Conservation (phyloP, 1,140 invertebrate genomes). For the Heliothis virescens region DNA sequence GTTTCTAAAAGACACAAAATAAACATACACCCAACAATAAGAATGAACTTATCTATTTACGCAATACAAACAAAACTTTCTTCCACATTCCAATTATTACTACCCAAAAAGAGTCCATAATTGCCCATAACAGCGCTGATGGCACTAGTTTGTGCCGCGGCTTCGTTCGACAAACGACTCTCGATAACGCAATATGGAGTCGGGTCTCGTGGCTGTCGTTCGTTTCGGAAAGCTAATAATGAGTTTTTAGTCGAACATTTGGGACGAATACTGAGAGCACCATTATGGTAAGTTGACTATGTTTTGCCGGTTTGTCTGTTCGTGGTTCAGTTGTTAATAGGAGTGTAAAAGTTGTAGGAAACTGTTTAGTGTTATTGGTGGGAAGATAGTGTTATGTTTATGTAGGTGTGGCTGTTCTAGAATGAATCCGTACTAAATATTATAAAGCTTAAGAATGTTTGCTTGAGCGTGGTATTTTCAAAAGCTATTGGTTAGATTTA, state of each 20-base stretch:
- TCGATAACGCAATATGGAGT: slow-evolving; percentile 38
- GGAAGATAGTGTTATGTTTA: too few species aligned
- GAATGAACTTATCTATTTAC: not conserved
- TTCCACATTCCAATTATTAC: slow-evolving; percentile 5
- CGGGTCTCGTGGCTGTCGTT: slow-evolving; percentile 23
- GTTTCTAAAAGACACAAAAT: not conserved
- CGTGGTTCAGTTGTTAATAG: not conserved
- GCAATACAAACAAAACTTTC: slow-evolving; percentile 5
- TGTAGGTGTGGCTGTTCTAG: too few species aligned
- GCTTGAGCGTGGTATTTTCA: too few species aligned
- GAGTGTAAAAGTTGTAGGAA: too few species aligned
- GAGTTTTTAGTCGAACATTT: slow-evolving; percentile 39
- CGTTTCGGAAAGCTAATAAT: slow-evolving; percentile 42
- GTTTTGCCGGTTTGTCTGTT: not conserved
- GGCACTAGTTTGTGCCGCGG: slow-evolving; percentile 1
- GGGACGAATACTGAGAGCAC: slow-evolving; percentile 41
- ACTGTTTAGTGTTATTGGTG: too few species aligned
- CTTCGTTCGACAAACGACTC: slow-evolving; percentile 40
- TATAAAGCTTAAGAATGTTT: too few species aligned
- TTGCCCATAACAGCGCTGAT: slow-evolving; percentile 9
- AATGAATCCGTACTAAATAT: too few species aligned
- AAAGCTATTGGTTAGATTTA: too few species aligned
- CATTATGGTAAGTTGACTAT: slow-evolving; percentile 5
- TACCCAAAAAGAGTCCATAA: slow-evolving; percentile 7
- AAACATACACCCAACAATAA: not conserved